Percentiles rank a stretch among this genome's conserved stretches.
Conservation (phyloP, 2,113 vertebrate species). For the Corythoichthys intestinalis region DNA sequence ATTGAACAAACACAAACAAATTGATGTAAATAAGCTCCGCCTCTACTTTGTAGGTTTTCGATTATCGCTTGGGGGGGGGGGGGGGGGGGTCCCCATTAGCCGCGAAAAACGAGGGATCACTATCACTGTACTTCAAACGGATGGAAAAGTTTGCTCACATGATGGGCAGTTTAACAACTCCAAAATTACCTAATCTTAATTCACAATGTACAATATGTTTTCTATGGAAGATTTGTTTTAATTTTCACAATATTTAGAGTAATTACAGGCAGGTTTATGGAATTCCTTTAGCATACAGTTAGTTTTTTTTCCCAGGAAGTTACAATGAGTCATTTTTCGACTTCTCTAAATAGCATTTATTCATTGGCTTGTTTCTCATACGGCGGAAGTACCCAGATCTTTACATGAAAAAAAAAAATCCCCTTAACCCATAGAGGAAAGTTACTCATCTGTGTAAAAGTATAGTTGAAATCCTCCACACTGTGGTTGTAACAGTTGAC, state of each 20-base stretch:
- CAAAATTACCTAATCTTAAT: conserved; percentile 15
- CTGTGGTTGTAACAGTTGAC: not conserved
- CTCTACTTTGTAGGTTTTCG: too few species aligned
- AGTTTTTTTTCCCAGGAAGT: conserved; percentile 44
- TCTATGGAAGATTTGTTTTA: not conserved
- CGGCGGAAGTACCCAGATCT: not conserved
- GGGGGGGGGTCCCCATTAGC: too few species aligned
- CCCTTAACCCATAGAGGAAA: not conserved
- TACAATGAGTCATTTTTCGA: conserved; percentile 58
- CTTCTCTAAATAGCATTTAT: conserved; percentile 56
- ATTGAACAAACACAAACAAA: too few species aligned
- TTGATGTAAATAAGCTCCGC: too few species aligned
- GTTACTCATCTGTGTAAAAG: not conserved
- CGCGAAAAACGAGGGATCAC: too few species aligned
- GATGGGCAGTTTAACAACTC: conserved; percentile 10
- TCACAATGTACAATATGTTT: conserved; percentile 4
- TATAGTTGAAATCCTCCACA: not conserved
- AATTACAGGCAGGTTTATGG: conserved; percentile 36
- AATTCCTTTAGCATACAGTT: conserved; percentile 25
- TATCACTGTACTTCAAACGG: conserved; percentile 16
- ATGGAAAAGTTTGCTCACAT: not conserved
- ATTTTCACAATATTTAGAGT: conserved; percentile 8
- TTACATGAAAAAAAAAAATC: not conserved
- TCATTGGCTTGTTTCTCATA: conserved; percentile 26
- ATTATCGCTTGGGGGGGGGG: too few species aligned